Evolutionary conservation across 2,797 vertebrate species (phyloP).

Genomic region (Pseudopleuronectes americanus): DNA sequence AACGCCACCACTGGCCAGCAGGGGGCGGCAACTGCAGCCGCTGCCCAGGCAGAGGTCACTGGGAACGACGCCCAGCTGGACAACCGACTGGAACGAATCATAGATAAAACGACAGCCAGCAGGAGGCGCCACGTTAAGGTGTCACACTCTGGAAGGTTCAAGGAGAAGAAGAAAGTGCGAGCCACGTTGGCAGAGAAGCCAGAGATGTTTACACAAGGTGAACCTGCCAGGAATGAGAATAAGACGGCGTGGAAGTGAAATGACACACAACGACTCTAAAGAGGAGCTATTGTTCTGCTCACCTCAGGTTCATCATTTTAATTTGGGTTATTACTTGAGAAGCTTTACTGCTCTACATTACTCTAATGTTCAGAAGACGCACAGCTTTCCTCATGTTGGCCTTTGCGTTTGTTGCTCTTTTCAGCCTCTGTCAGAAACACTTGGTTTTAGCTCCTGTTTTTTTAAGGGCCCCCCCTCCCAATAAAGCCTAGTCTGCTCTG

Average conservation of each 20-base stretch:
- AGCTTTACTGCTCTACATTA: too few relatives aligned
- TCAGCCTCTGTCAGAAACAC: too few relatives aligned
- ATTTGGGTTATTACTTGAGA: too few relatives aligned
- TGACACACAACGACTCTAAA: neutral
- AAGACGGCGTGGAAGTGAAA: slow-evolving; percentile 45
- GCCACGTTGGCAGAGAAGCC: slow-evolving; percentile 86
- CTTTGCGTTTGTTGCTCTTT: too few relatives aligned
- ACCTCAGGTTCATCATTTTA: too few relatives aligned
- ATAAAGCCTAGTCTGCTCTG: too few relatives aligned
- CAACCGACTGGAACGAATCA: slow-evolving; percentile 89
- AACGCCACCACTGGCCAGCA: slow-evolving; percentile 44
- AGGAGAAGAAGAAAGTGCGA: slow-evolving; percentile 92
- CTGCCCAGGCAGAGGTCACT: slow-evolving; percentile 8
- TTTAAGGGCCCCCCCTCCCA: too few relatives aligned
- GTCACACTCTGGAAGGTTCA: slow-evolving; percentile 92
- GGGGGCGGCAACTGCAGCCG: slow-evolving; percentile 25
- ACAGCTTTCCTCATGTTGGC: too few relatives aligned
- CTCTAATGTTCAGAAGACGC: too few relatives aligned
- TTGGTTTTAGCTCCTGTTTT: too few relatives aligned
- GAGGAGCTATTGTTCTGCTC: neutral
- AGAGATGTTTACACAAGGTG: slow-evolving; percentile 79
- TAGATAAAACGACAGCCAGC: slow-evolving; percentile 85
- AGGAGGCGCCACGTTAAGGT: slow-evolving; percentile 93
- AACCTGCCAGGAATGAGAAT: slow-evolving; percentile 69
- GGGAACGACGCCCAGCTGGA: slow-evolving; percentile 74